These are phyloP conservation scores for Bilobella aurantiaca DNA, from an alignment of 1,140 invertebrate species.

Conservation along the genomic window DNA sequence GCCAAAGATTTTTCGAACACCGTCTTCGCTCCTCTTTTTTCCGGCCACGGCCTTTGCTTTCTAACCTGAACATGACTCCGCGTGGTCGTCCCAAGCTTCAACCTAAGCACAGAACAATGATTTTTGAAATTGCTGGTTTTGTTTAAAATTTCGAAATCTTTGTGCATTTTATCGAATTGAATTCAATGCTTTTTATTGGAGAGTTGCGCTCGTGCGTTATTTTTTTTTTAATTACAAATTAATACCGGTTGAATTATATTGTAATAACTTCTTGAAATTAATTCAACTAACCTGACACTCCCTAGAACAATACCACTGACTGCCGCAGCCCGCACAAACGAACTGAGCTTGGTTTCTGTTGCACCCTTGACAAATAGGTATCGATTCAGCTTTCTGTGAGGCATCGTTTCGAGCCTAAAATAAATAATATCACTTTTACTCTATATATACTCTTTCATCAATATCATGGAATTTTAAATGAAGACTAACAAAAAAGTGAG, in stretches of 20 bases:
- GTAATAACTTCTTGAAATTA: neutral
- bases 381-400: conserved; percentile 26
- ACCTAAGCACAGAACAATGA: conserved; percentile 42
- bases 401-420: neutral
- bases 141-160: conserved; percentile 29
- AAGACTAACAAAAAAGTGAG: neutral
- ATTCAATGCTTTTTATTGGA: too few species aligned
- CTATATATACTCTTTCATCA: too few species aligned
- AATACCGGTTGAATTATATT: neutral
- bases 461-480: neutral
- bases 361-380: conserved; percentile 68
- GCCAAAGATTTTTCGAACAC: too few species aligned
- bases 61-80: conserved; percentile 66
- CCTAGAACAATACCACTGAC: conserved; percentile 80
- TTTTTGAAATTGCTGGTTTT: neutral
- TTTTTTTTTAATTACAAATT: neutral
- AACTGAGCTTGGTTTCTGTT: conserved; percentile 63
- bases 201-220: too few species aligned
- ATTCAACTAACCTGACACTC: conserved; percentile 63
- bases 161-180: neutral
- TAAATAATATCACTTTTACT: too few species aligned
- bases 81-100: conserved; percentile 70
- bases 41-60: too few species aligned
- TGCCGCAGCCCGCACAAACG: conserved; percentile 72
- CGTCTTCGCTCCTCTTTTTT: too few species aligned